Conservation (phyloP, 2,888 invertebrate genomes). For the Dryadula phaetusa region DNA sequence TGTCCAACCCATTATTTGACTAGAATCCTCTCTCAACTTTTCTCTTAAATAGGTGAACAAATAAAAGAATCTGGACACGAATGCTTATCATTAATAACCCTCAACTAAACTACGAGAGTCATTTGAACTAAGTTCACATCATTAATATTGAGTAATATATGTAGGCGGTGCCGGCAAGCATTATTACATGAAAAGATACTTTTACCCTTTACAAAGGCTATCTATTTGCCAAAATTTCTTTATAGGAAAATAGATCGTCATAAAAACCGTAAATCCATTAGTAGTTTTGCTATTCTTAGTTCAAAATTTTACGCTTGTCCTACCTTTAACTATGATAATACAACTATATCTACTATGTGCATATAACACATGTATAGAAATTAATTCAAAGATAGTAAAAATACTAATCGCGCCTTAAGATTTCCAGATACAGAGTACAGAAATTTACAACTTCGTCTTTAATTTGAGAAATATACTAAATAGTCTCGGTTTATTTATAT, state of each 20-base stretch:
- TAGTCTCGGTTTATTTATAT: no score
- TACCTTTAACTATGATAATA: constrained; percentile 2
- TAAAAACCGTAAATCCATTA: constrained; percentile 31
- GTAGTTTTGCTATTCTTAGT: constrained; percentile 42
- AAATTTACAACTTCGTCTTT: no score
- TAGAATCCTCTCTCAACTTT: constrained; percentile 33
- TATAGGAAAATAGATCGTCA: constrained; percentile 55
- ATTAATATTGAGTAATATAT: constrained; percentile 80
- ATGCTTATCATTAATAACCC: constrained; percentile 77
- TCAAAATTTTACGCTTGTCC: constrained; percentile 64
- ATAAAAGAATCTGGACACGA: constrained; percentile 70
- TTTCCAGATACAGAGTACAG: no score
- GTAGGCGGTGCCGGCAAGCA: constrained; percentile 73
- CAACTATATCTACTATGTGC: constrained; percentile 3
- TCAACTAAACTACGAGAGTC: constrained; percentile 73
- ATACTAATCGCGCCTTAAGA: no score
- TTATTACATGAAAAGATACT: constrained; percentile 74
- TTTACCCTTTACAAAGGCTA: constrained; percentile 78
- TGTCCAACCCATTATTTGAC: constrained; percentile 19
- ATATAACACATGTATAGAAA: no score
- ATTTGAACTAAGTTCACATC: constrained; percentile 81
- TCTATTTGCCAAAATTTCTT: constrained; percentile 69
- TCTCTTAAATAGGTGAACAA: constrained; percentile 58
- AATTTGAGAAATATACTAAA: no score
- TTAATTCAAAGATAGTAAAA: no score